A percentile compares a stretch with the other conserved stretches of the same genome.
Conservation (phyloP, 2,888 invertebrate genomes). For the Cryptocheilus praepositus region DNA sequence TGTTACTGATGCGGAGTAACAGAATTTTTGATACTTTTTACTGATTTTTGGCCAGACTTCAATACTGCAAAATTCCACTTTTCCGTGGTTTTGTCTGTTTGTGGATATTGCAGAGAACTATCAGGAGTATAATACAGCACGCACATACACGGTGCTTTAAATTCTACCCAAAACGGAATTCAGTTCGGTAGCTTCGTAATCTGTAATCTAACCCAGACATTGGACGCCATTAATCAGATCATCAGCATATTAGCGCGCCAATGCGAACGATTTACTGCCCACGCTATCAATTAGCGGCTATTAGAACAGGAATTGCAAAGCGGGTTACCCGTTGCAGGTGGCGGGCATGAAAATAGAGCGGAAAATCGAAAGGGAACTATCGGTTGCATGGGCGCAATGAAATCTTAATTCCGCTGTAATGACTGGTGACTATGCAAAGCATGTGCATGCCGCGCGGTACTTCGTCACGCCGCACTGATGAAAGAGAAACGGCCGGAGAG, state of each 20-base stretch:
- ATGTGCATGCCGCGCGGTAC: not conserved
- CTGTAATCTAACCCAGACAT: no score
- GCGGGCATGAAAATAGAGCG: slow-evolving; percentile 36
- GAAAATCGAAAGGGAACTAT: slow-evolving; percentile 35
- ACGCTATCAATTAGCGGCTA: not conserved
- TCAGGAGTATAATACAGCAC: no score
- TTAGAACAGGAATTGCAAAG: not conserved
- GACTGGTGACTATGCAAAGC: slow-evolving; percentile 9
- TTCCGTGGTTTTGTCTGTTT: no score
- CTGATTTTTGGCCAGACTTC: no score
- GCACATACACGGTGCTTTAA: no score
- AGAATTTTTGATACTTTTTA: no score
- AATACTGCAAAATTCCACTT: no score
- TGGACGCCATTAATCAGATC: no score
- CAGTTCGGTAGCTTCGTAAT: no score
- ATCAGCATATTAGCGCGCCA: not conserved
- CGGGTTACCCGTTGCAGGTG: not conserved
- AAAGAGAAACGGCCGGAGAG: not conserved
- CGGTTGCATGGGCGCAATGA: slow-evolving; percentile 23
- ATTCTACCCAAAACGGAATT: no score
- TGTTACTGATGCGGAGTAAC: no score
- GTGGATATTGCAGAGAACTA: no score
- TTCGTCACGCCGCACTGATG: not conserved
- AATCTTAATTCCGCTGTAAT: slow-evolving; percentile 28
- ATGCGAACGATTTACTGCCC: not conserved